Percentiles rank a stretch among this genome's conserved stretches.
phyloP scores from a whole-genome alignment of 2,113 vertebrate species.

The Oceanites oceanicus region DNA sequence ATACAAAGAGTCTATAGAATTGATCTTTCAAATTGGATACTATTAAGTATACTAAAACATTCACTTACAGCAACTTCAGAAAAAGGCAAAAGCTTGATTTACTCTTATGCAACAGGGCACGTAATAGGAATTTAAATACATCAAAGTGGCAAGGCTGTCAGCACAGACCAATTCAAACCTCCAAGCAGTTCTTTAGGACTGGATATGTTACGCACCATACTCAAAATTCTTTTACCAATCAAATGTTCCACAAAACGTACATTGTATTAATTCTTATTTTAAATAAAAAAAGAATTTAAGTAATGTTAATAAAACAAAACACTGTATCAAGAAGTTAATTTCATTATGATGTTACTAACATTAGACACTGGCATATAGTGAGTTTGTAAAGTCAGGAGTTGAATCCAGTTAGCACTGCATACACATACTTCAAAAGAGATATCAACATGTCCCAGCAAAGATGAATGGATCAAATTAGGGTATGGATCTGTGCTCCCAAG shows the following conservation, averaged over 20 bases:
- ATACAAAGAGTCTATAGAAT: background rate
- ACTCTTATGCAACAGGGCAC: background rate
- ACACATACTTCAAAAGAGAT: background rate
- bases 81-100: background rate
- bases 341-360: background rate
- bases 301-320: background rate
- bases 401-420: background rate
- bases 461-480: background rate
- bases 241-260: background rate
- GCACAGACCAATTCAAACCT: background rate
- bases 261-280: background rate
- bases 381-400: background rate
- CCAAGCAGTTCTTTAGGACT: background rate
- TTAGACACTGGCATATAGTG: background rate
- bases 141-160: background rate
- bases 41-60: background rate
- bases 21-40: background rate
- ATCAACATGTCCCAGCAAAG: background rate
- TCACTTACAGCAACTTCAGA: background rate
- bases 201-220: fast-evolving
- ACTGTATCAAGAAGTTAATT: background rate
- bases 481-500: background rate
- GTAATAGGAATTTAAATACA: background rate
- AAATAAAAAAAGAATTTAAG: background rate
- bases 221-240: background rate